Evolutionary conservation across 2,113 vertebrate genomes (phyloP).

Genomic region (Lycocorax pyrrhopterus): DNA sequence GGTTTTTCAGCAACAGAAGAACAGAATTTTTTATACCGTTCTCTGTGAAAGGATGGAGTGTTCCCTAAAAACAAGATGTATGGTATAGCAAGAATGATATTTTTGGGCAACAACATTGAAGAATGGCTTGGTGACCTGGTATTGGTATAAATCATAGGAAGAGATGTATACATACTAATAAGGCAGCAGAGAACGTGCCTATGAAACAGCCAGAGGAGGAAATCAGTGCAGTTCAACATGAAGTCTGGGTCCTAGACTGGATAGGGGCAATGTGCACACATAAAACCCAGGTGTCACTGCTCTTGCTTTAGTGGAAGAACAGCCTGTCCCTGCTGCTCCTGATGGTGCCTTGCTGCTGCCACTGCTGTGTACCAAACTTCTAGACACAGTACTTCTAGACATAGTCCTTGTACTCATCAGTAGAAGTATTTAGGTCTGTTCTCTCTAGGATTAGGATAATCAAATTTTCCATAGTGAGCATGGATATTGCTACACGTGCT

Average conservation of each 20-base stretch:
- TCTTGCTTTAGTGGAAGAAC: background rate
- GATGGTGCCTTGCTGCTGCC: background rate
- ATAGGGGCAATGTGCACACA: background rate
- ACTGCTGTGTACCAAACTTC: background rate
- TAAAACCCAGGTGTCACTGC: background rate
- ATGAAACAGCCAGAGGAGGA: background rate
- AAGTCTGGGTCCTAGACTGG: background rate
- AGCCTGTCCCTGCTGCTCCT: background rate
- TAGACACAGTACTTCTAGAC: background rate
- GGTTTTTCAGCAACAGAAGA: background rate
- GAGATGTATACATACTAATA: too few relatives aligned
- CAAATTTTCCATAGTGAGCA: background rate
- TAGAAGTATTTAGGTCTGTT: background rate
- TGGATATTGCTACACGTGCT: background rate
- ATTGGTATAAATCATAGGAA: background rate
- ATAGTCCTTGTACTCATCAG: background rate
- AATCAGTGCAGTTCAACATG: too few relatives aligned
- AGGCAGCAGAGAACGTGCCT: background rate
- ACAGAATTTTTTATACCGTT: background rate
- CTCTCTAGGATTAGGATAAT: background rate
- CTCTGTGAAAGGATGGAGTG: background rate
- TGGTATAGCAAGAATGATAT: background rate
- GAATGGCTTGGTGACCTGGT: background rate
- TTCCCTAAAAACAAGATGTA: background rate
- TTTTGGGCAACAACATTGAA: background rate